phyloP scores from a whole-genome alignment of 1,140 invertebrate genomes.

The Scaptomyza graminum region DNA sequence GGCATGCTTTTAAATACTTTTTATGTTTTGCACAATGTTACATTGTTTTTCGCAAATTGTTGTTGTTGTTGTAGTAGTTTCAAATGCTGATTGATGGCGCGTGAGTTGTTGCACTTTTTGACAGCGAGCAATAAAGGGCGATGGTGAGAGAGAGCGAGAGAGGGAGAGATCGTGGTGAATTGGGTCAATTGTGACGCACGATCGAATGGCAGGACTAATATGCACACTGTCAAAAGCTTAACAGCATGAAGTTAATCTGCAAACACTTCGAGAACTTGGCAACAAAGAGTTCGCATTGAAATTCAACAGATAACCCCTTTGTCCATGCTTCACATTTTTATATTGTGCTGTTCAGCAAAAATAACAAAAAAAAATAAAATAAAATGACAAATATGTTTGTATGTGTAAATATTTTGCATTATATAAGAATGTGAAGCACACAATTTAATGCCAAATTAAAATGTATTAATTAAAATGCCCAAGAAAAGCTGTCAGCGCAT shows the following conservation, averaged over 20 bases:
- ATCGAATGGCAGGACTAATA: conserved; percentile 33
- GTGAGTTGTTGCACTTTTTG: conserved; percentile 44
- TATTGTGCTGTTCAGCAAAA: neutral
- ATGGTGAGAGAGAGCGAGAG: no score
- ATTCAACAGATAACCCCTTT: conserved; percentile 76
- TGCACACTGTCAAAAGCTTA: neutral
- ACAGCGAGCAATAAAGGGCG: no score
- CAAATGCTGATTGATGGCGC: conserved; percentile 68
- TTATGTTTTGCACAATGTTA: conserved; percentile 18
- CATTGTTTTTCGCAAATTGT: conserved; percentile 23
- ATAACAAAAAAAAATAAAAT: no score
- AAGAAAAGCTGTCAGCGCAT: conserved; percentile 33
- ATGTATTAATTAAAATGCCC: conserved; percentile 68
- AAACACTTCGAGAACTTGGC: conserved; percentile 22
- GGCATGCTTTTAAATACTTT: conserved; percentile 26
- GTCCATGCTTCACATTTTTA: conserved; percentile 30
- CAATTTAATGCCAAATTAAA: conserved; percentile 78
- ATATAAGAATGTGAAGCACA: conserved; percentile 19
- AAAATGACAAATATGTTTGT: no score
- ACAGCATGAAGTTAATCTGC: neutral
- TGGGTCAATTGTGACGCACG: conserved; percentile 63
- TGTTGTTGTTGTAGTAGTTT: conserved; percentile 25
- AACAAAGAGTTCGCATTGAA: conserved; percentile 62
- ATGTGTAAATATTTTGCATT: conserved; percentile 15
- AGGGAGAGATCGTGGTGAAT: conserved; percentile 27